Percentiles rank a stretch among this genome's conserved stretches.
phyloP scores from a whole-genome alignment of 2,888 invertebrate species.

The Archips xylosteana region DNA sequence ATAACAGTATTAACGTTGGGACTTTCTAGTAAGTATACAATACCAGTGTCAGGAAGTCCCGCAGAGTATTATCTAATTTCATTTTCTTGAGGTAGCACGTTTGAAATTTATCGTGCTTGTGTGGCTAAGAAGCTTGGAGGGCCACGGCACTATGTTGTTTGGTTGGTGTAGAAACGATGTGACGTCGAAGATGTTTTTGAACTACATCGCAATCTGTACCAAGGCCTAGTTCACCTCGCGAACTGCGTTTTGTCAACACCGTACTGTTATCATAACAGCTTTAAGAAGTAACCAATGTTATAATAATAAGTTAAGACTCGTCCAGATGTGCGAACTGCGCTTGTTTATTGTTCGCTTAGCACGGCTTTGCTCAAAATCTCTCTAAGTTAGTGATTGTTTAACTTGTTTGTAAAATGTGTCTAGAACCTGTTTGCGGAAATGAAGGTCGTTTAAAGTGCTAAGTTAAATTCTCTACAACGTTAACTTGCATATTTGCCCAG shows the following conservation, averaged over 20 bases:
- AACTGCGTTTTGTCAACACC: slow-evolving; percentile 19
- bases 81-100: no score
- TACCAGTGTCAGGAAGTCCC: no score
- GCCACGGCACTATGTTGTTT: no score
- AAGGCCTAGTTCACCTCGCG: not conserved
- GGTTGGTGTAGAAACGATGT: no score
- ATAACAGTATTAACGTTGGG: no score
- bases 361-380: not conserved
- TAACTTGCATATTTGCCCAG: not conserved
- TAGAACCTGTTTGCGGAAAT: not conserved
- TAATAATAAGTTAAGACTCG: not conserved
- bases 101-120: no score
- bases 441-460: not conserved
- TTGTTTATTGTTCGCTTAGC: not conserved
- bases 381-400: not conserved
- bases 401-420: not conserved
- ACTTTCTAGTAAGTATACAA: no score
- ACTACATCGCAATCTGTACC: not conserved
- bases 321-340: not conserved
- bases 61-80: no score
- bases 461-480: not conserved
- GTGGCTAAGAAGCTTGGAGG: no score
- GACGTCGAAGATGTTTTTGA: not conserved
- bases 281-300: slow-evolving; percentile 1
- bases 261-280: slow-evolving; percentile 24